phyloP scores from a whole-genome alignment of 2,113 vertebrate species.

The Bambusicola thoracicus region DNA sequence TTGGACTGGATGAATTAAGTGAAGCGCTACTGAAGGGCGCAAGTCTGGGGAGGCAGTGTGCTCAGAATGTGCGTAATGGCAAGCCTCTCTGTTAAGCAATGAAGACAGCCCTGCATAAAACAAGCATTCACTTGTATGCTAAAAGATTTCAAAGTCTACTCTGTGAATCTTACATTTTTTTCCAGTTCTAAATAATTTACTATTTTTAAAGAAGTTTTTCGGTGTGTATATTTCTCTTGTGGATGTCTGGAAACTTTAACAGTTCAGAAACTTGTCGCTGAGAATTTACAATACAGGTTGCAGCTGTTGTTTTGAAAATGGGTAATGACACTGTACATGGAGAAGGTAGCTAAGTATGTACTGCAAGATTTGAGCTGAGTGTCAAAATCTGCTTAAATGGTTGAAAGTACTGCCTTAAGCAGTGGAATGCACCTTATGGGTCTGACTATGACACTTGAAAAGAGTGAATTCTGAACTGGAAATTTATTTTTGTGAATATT shows the following conservation, averaged over 20 bases:
- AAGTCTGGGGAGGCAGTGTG: constrained; percentile 74
- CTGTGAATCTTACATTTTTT: neutral
- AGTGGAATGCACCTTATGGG: neutral
- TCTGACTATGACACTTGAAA: neutral
- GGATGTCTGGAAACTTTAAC: neutral
- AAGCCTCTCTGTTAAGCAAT: constrained; percentile 66
- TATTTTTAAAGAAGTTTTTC: neutral
- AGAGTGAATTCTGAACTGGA: neutral
- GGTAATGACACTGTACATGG: neutral
- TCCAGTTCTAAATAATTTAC: neutral
- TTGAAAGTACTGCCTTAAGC: neutral
- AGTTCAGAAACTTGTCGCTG: neutral
- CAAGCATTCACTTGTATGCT: neutral
- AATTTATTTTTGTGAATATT: neutral
- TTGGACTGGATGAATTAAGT: constrained; percentile 74
- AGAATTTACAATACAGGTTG: neutral
- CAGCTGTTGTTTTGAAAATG: neutral
- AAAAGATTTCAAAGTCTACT: neutral
- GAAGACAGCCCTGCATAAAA: neutral
- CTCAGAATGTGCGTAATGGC: constrained; percentile 72
- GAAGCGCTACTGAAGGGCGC: constrained; percentile 72
- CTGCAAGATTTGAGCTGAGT: neutral
- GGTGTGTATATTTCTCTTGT: neutral
- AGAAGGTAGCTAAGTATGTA: neutral
- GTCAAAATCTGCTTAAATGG: neutral